These are phyloP conservation scores for Aphrocallistes beatrix DNA, from an alignment of 37 sponge, comb jelly and placozoan species.

Conservation along the genomic window DNA sequence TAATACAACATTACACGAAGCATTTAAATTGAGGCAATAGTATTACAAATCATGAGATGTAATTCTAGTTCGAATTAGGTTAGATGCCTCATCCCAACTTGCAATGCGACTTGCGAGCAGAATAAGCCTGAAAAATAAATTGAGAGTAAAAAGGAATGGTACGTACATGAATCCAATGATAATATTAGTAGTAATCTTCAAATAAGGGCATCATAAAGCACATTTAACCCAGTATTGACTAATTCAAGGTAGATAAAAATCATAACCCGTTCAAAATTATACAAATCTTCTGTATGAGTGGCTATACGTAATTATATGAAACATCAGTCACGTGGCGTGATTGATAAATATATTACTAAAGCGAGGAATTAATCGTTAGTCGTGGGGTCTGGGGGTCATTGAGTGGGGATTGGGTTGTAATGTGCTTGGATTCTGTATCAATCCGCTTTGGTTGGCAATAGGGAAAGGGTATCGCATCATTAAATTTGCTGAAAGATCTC, in stretches of 20 bases:
- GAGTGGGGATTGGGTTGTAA: conserved; percentile 10
- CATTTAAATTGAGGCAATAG: not conserved
- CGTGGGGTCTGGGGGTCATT: conserved; percentile 5
- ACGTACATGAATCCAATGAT: conserved; percentile 16
- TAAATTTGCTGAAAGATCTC: not conserved
- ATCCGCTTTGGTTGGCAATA: not conserved
- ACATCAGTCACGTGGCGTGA: conserved; percentile 7
- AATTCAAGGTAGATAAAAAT: conserved; percentile 17
- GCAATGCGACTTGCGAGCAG: not conserved
- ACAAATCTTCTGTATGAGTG: conserved; percentile 12
- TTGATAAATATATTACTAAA: conserved; percentile 6
- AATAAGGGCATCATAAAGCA: conserved; percentile 17
- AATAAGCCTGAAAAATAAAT: not conserved
- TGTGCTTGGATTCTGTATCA: not conserved
- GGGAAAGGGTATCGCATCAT: not conserved
- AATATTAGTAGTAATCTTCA: conserved; percentile 12
- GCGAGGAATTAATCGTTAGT: conserved; percentile 15
- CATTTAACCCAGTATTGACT: not conserved
- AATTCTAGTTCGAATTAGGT: not conserved
- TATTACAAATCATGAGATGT: not conserved
- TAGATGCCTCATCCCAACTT: not conserved
- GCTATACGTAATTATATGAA: not conserved
- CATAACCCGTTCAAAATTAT: conserved; percentile 20
- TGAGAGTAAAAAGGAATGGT: not conserved
- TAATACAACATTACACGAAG: not conserved